A percentile compares a stretch with the other conserved stretches of the same genome.
These are phyloP conservation scores for Tenthredo mesomela DNA, from an alignment of 2,888 invertebrate species.

Conservation along the genomic window DNA sequence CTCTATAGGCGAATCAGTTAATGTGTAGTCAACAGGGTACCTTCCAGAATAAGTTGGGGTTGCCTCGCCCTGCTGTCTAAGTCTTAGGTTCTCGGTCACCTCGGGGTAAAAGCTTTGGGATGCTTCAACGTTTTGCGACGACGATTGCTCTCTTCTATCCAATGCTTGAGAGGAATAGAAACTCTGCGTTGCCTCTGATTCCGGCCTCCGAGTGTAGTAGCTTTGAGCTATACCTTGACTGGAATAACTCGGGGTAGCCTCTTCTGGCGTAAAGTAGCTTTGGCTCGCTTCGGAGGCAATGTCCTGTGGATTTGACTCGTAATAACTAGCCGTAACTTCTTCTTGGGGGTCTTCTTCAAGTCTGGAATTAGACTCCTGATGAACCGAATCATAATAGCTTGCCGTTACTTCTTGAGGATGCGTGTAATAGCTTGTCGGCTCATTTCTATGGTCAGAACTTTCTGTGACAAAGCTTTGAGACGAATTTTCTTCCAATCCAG, in stretches of 20 bases:
- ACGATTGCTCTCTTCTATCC: slow-evolving; percentile 67
- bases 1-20: slow-evolving; percentile 73
- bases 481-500: slow-evolving; percentile 70
- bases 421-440: slow-evolving; percentile 72
- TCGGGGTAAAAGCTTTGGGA: slow-evolving; percentile 75
- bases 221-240: slow-evolving; percentile 70
- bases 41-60: slow-evolving; percentile 73
- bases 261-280: slow-evolving; percentile 71
- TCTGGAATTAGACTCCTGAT: slow-evolving; percentile 67
- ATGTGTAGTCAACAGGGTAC: slow-evolving; percentile 72
- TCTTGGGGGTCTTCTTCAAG: slow-evolving; percentile 69
- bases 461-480: slow-evolving; percentile 74
- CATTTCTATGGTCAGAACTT: slow-evolving; percentile 70
- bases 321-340: slow-evolving; percentile 72
- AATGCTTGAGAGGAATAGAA: slow-evolving; percentile 71
- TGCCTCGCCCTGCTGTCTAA: slow-evolving; percentile 71
- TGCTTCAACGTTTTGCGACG: slow-evolving; percentile 71
- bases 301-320: slow-evolving; percentile 67
- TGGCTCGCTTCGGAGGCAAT: slow-evolving; percentile 70
- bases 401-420: slow-evolving; percentile 70
- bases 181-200: slow-evolving; percentile 74
- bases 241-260: slow-evolving; percentile 70
- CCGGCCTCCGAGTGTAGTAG: slow-evolving; percentile 71
- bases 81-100: slow-evolving; percentile 65
- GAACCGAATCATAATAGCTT: slow-evolving; percentile 70